Evolutionary conservation across 2,888 invertebrate species (phyloP).

Genomic region (Tetanocera ferruginea): DNA sequence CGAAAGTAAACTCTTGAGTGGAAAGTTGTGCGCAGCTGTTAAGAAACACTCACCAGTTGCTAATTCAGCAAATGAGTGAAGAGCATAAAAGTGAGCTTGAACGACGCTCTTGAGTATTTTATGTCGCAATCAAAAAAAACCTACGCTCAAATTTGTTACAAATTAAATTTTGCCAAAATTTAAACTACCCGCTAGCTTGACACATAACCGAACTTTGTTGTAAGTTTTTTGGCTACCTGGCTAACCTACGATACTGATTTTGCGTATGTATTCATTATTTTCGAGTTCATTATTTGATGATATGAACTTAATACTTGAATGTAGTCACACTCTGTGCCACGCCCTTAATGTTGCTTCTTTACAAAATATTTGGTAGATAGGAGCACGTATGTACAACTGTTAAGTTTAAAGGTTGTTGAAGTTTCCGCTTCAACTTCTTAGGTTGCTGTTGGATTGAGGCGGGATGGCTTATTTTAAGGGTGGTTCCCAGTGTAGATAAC

Average conservation of each 20-base stretch:
- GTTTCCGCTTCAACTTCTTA: background rate
- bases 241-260: too few species aligned
- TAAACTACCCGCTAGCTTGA: background rate
- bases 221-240: background rate
- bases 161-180: background rate
- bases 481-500: slow-evolving; percentile 10
- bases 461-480: background rate
- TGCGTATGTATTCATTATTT: too few species aligned
- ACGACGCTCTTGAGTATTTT: background rate
- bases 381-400: background rate
- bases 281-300: too few species aligned
- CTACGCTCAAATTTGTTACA: background rate
- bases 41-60: slow-evolving; percentile 19
- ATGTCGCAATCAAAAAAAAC: background rate
- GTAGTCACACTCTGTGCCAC: background rate
- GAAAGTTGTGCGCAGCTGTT: background rate
- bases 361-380: background rate
- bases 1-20: background rate
- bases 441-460: background rate
- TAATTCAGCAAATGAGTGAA: slow-evolving; percentile 1
- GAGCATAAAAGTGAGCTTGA: background rate
- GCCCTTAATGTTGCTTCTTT: background rate
- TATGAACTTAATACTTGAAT: too few species aligned
- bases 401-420: slow-evolving; percentile 4
- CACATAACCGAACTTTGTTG: background rate